A percentile compares a stretch with the other conserved stretches of the same genome.
These are phyloP conservation scores for Cuniculus paca DNA, from an alignment of 2,797 vertebrate species.

Conservation along the genomic window DNA sequence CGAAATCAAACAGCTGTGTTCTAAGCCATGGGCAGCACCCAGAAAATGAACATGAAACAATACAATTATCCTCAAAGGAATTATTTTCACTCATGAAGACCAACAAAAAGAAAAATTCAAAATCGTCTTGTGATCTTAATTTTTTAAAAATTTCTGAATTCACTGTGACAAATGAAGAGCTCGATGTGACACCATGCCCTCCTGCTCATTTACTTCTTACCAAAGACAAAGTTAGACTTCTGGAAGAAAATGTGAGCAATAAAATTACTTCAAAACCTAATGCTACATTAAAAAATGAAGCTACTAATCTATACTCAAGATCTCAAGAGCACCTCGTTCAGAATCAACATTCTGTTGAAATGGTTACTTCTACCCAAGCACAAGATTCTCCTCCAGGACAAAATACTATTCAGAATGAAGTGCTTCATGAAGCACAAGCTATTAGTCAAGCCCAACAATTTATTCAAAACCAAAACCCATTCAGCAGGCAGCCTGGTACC, in stretches of 20 bases:
- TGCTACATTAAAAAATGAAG: background rate
- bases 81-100: conserved; percentile 77
- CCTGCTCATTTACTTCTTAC: conserved; percentile 71
- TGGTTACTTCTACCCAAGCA: background rate
- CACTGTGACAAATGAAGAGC: conserved; percentile 24
- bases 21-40: background rate
- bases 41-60: conserved; percentile 42
- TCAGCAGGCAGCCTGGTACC: background rate
- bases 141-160: conserved; percentile 5
- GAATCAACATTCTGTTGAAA: background rate
- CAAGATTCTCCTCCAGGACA: conserved; percentile 53
- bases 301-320: background rate
- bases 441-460: conserved; percentile 15
- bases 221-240: conserved; percentile 67
- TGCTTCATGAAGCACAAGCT: conserved; percentile 30
- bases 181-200: conserved; percentile 49
- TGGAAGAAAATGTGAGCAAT: conserved; percentile 78
- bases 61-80: conserved; percentile 61
- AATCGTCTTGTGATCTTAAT: conserved; percentile 23
- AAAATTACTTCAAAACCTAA: conserved; percentile 62
- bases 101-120: conserved; percentile 55
- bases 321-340: conserved; percentile 1
- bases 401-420: conserved; percentile 30
- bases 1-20: conserved; percentile 40
- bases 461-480: conserved; percentile 20